A percentile compares a stretch with the other conserved stretches of the same genome.
phyloP scores from a whole-genome alignment of 2,888 invertebrate species.

The Parnassius orleans region DNA sequence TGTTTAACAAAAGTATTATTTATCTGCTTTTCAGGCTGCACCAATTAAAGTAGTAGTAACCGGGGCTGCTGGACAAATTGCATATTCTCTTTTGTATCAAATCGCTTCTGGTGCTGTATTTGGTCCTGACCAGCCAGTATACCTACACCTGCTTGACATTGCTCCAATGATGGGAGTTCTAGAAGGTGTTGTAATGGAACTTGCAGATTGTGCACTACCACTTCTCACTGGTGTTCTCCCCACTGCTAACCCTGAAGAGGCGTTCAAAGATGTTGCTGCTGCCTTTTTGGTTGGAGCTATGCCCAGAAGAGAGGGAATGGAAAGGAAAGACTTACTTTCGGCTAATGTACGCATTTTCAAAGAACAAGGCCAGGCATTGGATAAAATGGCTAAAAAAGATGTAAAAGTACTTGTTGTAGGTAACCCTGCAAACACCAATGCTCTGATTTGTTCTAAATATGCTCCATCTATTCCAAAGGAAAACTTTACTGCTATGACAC shows the following conservation, averaged over 20 bases:
- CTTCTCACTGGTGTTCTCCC: conserved; percentile 91
- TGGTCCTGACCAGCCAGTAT: conserved; percentile 92
- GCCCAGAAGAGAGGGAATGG: conserved; percentile 98
- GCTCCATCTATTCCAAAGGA: conserved; percentile 97
- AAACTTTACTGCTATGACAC: conserved; percentile 99
- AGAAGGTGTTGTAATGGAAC: conserved; percentile 98
- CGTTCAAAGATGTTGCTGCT: conserved; percentile 97
- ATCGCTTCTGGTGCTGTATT: conserved; percentile 98
- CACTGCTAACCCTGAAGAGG: conserved; percentile 92
- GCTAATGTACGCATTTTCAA: conserved; percentile 99
- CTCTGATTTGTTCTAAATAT: conserved; percentile 96
- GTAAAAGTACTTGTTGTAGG: conserved; percentile 98
- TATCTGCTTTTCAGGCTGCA: conserved; percentile 80
- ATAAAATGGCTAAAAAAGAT: conserved; percentile 93
- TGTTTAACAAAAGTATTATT: neutral
- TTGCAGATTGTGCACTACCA: conserved; percentile 97
- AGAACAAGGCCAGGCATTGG: conserved; percentile 96
- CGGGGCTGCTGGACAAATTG: conserved; percentile 99
- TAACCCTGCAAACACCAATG: conserved; percentile 99
- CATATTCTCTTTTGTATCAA: conserved; percentile 96
- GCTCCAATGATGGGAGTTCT: conserved; percentile 97
- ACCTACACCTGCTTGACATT: conserved; percentile 96
- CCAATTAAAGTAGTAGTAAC: conserved; percentile 97
- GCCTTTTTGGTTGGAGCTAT: conserved; percentile 99
- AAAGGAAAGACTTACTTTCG: conserved; percentile 97